Evolutionary conservation across 2,113 vertebrate species (phyloP), one percentile per base, ranked within the genome.

Genomic region (Passer montanus): DNA sequence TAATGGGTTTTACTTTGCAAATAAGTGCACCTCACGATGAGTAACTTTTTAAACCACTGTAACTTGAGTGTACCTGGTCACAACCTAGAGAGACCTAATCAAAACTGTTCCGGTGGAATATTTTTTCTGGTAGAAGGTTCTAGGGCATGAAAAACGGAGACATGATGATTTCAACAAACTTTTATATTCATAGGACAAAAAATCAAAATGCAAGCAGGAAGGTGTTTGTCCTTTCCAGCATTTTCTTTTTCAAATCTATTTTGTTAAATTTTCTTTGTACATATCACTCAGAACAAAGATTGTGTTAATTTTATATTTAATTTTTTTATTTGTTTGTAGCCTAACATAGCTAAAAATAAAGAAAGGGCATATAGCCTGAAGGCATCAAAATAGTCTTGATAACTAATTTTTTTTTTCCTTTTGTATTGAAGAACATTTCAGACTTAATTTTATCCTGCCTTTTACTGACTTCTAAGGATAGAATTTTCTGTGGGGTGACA

Each of bases 301-400:
- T 39, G 4, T 33, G 11, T 85, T 77, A 26, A n/a, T 94, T 77
- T 66, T 70, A 12, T 64, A 28, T 67, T 74, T 50, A 39, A 26
- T 17, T 3, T 11, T 43, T 76, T 50, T 67, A 13, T 27, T 87
- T 86, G 7, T 70, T 85, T 21, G 1, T 44, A 77, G 67, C 31
- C 18, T n/a, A 64, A 62, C 15, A 35, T 30, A 58, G 60, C 53
- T 90, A 62, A 96, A 92, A 91, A 87, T 87, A 92, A 92, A 84
- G 18, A 24, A 86, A 77, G 63, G 62, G 18, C 47, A 49, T 33
- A 8, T 47, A 43, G 70, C 55, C 68, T 56, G 46, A 85, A 87
- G 41, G 20, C 50, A 64, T 75, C 53, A 82, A 92, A 95, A 91
- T 6, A 58, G 2, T 66, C 67, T 69, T 43, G 49, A 75, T 58